Evolutionary conservation across 2,113 vertebrate genomes (phyloP).

Genomic region (Montifringilla adamsi): DNA sequence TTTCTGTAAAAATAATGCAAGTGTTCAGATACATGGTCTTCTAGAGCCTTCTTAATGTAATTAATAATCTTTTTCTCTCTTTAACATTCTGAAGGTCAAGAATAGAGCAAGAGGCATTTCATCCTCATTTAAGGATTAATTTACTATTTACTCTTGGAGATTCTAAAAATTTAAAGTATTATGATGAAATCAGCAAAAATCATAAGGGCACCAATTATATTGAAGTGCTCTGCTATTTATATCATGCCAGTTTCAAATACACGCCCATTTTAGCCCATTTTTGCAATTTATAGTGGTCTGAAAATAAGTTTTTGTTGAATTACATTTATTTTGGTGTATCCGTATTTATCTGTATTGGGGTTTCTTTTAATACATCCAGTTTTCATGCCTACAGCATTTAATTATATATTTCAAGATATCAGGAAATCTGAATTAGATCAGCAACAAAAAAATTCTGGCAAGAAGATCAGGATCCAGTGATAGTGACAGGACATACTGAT

Average conservation of each 20-base stretch:
- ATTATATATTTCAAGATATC: background rate
- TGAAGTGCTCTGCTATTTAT: background rate
- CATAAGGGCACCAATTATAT: background rate
- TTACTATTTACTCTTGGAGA: background rate
- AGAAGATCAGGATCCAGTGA: background rate
- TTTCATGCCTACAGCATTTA: background rate
- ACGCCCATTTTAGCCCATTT: background rate
- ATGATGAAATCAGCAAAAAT: background rate
- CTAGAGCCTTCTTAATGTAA: background rate
- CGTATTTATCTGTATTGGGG: background rate
- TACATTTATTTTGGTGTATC: background rate
- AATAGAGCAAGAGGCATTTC: background rate
- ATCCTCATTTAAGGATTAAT: background rate
- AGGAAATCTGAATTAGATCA: background rate
- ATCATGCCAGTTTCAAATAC: background rate
- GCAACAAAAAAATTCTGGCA: background rate
- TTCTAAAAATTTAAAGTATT: background rate
- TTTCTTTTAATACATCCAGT: background rate
- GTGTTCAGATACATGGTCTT: background rate
- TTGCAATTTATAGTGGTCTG: background rate
- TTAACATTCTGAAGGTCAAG: background rate
- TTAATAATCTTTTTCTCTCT: background rate
- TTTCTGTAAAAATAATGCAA: background rate
- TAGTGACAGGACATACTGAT: background rate
- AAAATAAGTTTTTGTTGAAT: background rate